Evolutionary conservation across 2,113 vertebrate species (phyloP), one percentile per base, ranked within the genome.

Genomic region (Hydrolagus affinis): DNA sequence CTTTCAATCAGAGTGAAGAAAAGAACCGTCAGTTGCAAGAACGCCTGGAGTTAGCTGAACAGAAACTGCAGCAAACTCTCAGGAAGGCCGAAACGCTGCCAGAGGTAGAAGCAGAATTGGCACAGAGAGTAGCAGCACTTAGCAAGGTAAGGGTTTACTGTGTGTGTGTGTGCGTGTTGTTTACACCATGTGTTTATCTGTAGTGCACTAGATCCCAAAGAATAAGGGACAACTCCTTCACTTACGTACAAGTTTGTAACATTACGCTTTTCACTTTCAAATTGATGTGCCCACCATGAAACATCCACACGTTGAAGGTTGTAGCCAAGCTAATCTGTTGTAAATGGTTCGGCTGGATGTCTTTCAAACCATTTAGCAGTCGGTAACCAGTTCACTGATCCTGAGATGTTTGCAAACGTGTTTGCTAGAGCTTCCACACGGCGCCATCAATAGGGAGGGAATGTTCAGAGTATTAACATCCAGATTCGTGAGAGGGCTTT

Each of bases 31-130:
- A 97, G 32, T 88, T 99, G 71, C 97, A 98, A 86, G 97, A 99
- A 86, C 95, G 98, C 78, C 90, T 99, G 87, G 97, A 99, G 87
- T 87, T 98, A 86, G 98, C 97, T 0, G 98, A 99, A 87, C 98
- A 98, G 88, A 99, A 97, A 91, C 92, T 99, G 85, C 97, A 98
- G 90, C 98, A 98, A 91, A 98, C 96, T 9, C 91, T 98, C 87
- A 91, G 97, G n/a, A 99, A 97, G 89, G 97, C 97, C 0, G 97
- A 99, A 91, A 97, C 96, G 0, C 91, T 99, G 70, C 98, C 98
- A 0, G 97, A 98, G 90, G 98, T 99, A 90, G 98, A 99, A 87
- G 98, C 98, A 0, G 97, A 99, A 90, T 91, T 99, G 23, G 97
- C 98, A 1, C 97, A 99, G 91, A 93, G 97, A 86, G 98, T 97